Evolutionary conservation across 2,113 vertebrate genomes (phyloP).

Genomic region (Trinectes maculatus): DNA sequence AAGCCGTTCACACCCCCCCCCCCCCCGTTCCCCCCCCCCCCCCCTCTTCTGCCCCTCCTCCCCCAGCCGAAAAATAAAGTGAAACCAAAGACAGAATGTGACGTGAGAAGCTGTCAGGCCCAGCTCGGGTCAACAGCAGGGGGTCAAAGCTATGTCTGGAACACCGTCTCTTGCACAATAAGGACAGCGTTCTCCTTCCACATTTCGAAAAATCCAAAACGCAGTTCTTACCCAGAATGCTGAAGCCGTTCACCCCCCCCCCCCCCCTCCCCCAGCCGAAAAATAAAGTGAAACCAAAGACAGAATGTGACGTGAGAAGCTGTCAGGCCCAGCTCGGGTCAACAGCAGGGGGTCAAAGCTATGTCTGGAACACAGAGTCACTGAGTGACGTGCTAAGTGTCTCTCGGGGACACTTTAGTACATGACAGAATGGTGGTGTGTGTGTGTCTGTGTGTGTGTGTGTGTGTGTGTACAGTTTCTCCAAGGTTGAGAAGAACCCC

Average conservation of each 20-base stretch:
- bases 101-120: conserved; percentile 59
- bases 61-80: conserved; percentile 50
- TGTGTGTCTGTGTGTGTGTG: neutral
- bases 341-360: conserved; percentile 44
- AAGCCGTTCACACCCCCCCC: neutral
- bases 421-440: conserved; percentile 45
- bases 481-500: conserved; percentile 27
- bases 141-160: conserved; percentile 16
- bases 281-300: conserved; percentile 66
- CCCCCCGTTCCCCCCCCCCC: no score
- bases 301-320: conserved; percentile 61
- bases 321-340: conserved; percentile 51
- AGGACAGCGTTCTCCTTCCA: conserved; percentile 52
- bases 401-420: conserved; percentile 59
- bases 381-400: conserved; percentile 58
- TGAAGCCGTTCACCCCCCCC: neutral
- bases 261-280: conserved; percentile 4
- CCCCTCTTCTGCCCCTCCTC: conserved; percentile 3
- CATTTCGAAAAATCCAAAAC: conserved; percentile 58
- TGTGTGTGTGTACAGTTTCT: neutral
- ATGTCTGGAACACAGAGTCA: conserved; percentile 39
- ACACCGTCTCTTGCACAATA: conserved; percentile 56
- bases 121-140: conserved; percentile 44
- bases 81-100: conserved; percentile 66
- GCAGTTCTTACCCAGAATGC: conserved; percentile 37